These are phyloP conservation scores for Pogonophryne albipinna DNA, from an alignment of 2,797 vertebrate species.

Conservation along the genomic window DNA sequence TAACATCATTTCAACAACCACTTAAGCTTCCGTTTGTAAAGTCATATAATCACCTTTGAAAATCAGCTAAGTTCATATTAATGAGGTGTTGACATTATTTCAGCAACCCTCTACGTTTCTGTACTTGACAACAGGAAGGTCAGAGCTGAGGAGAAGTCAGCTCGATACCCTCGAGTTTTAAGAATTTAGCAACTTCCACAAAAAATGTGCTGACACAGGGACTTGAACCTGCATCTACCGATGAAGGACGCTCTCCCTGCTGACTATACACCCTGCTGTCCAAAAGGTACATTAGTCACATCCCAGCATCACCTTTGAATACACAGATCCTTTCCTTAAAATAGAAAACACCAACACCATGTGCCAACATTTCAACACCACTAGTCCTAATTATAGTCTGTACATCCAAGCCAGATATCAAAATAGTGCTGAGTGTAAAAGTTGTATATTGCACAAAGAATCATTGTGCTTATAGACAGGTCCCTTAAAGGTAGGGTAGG, in stretches of 20 bases:
- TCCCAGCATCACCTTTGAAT: conserved; percentile 11
- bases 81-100: conserved; percentile 5
- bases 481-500: background rate
- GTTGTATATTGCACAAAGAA: background rate
- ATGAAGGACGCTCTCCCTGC: conserved; percentile 57
- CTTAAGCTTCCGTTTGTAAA: background rate
- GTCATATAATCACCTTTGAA: background rate
- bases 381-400: background rate
- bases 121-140: conserved; percentile 13
- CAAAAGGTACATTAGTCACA: conserved; percentile 45
- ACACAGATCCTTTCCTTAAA: conserved; percentile 19
- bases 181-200: conserved; percentile 36
- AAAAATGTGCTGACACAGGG: conserved; percentile 38
- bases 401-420: background rate
- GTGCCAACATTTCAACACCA: background rate
- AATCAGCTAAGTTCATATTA: background rate
- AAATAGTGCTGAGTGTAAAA: background rate
- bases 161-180: conserved; percentile 4
- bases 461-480: background rate
- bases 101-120: background rate
- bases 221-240: conserved; percentile 29
- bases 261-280: conserved; percentile 37
- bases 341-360: conserved; percentile 7
- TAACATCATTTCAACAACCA: background rate
- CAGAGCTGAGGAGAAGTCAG: conserved; percentile 12